These are phyloP conservation scores for Trichonephila clavata DNA, from an alignment of 1,140 invertebrate species.

Conservation along the genomic window DNA sequence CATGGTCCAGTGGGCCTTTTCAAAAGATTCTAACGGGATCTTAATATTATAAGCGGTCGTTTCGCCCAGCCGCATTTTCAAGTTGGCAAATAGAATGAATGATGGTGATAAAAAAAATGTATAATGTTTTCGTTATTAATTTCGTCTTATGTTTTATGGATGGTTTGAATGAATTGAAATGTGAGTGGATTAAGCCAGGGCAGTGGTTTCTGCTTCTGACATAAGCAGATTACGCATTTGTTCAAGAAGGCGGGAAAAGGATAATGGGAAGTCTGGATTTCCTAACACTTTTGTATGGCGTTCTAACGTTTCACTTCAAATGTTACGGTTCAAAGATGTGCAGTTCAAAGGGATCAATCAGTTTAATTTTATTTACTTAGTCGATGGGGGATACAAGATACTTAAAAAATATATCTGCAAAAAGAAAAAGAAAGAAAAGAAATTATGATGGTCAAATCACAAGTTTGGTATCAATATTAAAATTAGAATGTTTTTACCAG, in stretches of 20 bases:
- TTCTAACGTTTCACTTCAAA: background rate
- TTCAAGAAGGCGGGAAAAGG: background rate
- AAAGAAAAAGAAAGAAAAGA: too few relatives aligned
- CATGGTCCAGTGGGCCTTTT: constrained; percentile 36
- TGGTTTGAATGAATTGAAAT: background rate
- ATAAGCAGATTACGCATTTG: background rate
- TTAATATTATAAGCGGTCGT: constrained; percentile 35
- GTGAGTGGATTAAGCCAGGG: background rate
- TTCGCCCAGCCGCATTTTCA: constrained; percentile 30
- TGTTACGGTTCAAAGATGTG: background rate
- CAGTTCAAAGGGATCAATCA: background rate
- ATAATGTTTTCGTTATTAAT: too few relatives aligned
- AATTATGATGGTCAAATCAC: too few relatives aligned
- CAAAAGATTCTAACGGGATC: constrained; percentile 49
- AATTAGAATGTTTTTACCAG: too few relatives aligned
- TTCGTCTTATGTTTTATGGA: too few relatives aligned
- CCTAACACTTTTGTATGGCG: background rate
- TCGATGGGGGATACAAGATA: background rate
- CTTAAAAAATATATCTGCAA: too few relatives aligned
- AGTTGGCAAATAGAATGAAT: background rate
- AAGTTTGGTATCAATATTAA: too few relatives aligned
- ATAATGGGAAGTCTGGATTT: background rate
- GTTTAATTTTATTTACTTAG: background rate
- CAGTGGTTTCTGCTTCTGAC: background rate
- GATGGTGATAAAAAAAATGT: too few relatives aligned